Base-by-base conservation (phyloP, 2,113 vertebrate species). In the Cacatua alba region DNA sequence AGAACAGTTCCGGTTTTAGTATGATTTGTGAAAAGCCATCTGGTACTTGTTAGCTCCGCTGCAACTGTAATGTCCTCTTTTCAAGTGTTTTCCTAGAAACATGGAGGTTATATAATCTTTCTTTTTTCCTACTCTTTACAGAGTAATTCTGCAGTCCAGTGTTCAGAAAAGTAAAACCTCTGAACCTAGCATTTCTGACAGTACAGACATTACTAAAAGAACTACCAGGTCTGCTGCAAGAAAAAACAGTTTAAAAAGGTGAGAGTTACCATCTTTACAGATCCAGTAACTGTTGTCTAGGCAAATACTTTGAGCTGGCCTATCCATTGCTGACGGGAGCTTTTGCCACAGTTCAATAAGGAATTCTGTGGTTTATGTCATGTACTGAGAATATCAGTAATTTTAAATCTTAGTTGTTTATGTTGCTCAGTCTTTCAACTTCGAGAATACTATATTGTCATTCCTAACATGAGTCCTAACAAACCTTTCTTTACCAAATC, bases 61-160 rank as follows among this genome's bases (percentile, higher is more conserved):
- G 67, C 77, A 80, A 67, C 39, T 86, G 26, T 96, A 65, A 90
- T 82, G 33, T 57, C 57, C 19, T 93, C 60, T 92, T 60, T 20
- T 39, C 62, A 41, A 41, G n/a, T 72, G 48, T 90, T 78, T 83
- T 88, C 35, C 48, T 53, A 69, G 62, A 76, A 95, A 92, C 43
- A 90, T 94, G 95, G 93, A 92, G 75, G 86, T 95, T 97, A 86
- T 92, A 75, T 98, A 97, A 98, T 97, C 82, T 94, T 94, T 92
- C 79, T 97, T 97, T 96, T 98, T 97, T 97, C 95, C 95, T 96
- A 81, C 97, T 96, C 74, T 98, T 98, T 98, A 89, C 98, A 98
- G 98, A 97, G 98, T 99, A 98, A 98, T 99, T 97, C 97, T 99
- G 92, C 99, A 99, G 96, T 97, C 98, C 97, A 99, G 98, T 96